These are phyloP conservation scores for Drosophila niveifrons DNA, from an alignment of 2,888 invertebrate genomes.

Conservation along the genomic window DNA sequence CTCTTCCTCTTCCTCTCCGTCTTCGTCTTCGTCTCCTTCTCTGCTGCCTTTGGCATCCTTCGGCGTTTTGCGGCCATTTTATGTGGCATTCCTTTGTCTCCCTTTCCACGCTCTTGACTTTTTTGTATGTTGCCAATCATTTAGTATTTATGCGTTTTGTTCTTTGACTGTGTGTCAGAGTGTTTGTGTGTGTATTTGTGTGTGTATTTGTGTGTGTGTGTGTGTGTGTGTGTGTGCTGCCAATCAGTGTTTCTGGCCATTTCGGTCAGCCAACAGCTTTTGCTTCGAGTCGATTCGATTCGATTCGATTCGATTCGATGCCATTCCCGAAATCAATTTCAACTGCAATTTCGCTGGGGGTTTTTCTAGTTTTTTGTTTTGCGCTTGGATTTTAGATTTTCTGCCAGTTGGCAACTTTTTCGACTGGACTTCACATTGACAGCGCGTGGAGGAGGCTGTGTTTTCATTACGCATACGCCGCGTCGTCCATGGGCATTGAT, in stretches of 20 bases:
- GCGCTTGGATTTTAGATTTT: neutral
- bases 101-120: constrained; percentile 4
- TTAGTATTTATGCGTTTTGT: constrained; percentile 75
- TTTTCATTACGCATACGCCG: constrained; percentile 73
- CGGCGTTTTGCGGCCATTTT: constrained; percentile 50
- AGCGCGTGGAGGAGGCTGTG: constrained; percentile 8
- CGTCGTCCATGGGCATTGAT: constrained; percentile 65
- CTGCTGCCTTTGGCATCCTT: constrained; percentile 23
- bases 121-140: constrained; percentile 71
- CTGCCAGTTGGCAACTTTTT: neutral
- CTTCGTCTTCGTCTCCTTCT: no score
- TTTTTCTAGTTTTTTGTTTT: neutral
- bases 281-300: no score
- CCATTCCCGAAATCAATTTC: neutral
- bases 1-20: no score
- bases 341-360: neutral
- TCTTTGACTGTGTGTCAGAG: constrained; percentile 46
- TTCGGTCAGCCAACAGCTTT: constrained; percentile 31
- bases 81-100: constrained; percentile 29
- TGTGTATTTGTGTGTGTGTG: constrained; percentile 18
- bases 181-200: constrained; percentile 16
- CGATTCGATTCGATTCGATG: no score
- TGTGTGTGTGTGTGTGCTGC: constrained; percentile 24
- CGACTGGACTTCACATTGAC: neutral
- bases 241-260: constrained; percentile 52